Evolutionary conservation across 2,113 vertebrate species (phyloP).

Genomic region (Aegotheles bennettii): DNA sequence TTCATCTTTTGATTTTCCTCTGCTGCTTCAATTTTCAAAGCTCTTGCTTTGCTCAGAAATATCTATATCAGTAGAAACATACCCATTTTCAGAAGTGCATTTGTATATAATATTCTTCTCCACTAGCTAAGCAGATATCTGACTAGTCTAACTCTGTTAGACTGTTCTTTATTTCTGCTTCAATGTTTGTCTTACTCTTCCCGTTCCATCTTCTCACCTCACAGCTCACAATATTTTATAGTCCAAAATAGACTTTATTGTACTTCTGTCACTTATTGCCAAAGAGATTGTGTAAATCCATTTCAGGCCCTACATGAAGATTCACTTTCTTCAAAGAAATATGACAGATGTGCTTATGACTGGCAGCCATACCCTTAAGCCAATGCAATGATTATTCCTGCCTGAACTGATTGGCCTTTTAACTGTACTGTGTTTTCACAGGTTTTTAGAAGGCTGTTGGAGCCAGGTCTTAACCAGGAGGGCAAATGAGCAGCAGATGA

Average conservation of each 20-base stretch:
- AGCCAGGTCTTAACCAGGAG: not conserved
- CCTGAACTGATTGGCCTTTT: slow-evolving; percentile 25
- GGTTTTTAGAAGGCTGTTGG: not conserved
- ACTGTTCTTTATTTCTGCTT: not conserved
- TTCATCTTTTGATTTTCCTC: not conserved
- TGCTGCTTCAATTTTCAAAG: not conserved
- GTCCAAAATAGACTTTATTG: not conserved
- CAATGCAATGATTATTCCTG: not conserved
- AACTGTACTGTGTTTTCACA: not conserved
- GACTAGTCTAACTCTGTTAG: not conserved
- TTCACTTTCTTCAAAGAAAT: slow-evolving; percentile 22
- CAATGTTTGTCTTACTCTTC: not conserved
- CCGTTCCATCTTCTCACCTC: not conserved
- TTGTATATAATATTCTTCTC: not conserved
- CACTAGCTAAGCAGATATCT: not conserved
- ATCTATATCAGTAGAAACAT: not conserved
- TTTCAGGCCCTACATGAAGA: slow-evolving; percentile 7
- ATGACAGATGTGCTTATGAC: slow-evolving; percentile 22
- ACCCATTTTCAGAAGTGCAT: not conserved
- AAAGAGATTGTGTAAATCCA: slow-evolving; percentile 32
- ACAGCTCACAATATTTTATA: not conserved
- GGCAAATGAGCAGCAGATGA: not conserved
- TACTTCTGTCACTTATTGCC: slow-evolving; percentile 15
- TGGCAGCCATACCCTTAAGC: slow-evolving; percentile 3
- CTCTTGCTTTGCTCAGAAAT: not conserved